Evolutionary conservation across 2,888 invertebrate genomes (phyloP), one percentile per base, ranked within the genome.

Genomic region (Drosophila barbarae): DNA sequence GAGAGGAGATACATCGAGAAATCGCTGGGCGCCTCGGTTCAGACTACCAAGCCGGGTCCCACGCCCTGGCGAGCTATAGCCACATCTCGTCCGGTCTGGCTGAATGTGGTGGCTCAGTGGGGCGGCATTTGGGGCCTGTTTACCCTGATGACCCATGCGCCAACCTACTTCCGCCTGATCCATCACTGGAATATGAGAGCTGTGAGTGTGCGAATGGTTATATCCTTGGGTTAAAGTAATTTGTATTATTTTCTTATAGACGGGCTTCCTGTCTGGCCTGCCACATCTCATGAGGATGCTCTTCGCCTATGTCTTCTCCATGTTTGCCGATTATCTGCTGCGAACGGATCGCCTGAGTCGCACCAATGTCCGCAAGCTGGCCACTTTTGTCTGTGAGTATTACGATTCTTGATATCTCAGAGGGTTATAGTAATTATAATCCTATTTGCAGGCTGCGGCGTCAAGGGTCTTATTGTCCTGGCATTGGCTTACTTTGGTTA

Each of bases 121-220:
- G 93, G 94, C 10, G 92, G 92, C 1, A 91, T 92, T 54, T 94
- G 93, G 93, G 93, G 94, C 2, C 89, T 94, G 23, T 92, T 93
- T 47, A 94, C 93, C 0, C 87, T 94, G 15, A 92, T 94, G 91
- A 93, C 93, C 0, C 93, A 94, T 84, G 91, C 93, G 0, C 94
- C 94, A 0, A 92, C 93, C 0, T 94, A 94, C 79, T 93, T 94
- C 80, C 92, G 92, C 71, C 90, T 92, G 55, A 91, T 94, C 51
- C 93, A 94, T 75, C 93, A 93, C 46, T 93, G 93, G 92, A 90
- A 93, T 75, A 92, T 94, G 26, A 91, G 91, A 84, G 91, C 92
- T 86, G 94, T 94, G 89, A 87, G 90, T 88, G 86, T 7, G n/a
- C 7, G 7, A 2, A 2, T 10, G 21, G 12, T n/a, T 10, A 3